These are phyloP conservation scores for Falco biarmicus DNA, from an alignment of 2,797 vertebrate species.

Conservation along the genomic window DNA sequence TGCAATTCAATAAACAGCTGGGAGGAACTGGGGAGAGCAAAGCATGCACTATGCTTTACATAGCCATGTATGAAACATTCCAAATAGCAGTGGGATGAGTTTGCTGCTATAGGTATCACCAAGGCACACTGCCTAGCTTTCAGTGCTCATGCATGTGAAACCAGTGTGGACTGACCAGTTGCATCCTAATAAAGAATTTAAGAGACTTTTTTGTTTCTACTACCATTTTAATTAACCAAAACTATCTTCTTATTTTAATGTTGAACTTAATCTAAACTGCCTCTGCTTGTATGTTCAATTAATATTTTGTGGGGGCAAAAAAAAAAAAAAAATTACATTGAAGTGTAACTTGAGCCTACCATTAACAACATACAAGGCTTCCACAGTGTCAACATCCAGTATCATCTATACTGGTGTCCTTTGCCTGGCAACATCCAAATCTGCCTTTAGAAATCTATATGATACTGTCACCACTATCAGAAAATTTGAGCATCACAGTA, in stretches of 20 bases:
- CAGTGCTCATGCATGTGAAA: background rate
- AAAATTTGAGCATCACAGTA: background rate
- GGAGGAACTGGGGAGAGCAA: background rate
- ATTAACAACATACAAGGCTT: background rate
- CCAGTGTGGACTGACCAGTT: background rate
- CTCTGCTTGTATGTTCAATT: background rate
- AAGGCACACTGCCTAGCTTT: background rate
- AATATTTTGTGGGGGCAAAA: background rate
- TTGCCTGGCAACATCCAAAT: background rate
- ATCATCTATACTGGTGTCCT: background rate
- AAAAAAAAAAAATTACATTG: background rate
- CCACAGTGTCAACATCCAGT: background rate
- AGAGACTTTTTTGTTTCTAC: background rate
- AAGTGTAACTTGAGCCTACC: background rate
- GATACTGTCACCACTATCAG: background rate
- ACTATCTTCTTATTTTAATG: background rate
- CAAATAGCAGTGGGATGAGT: background rate
- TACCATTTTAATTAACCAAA: background rate
- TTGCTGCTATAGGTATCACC: background rate
- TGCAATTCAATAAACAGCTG: background rate
- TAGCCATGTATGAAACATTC: background rate
- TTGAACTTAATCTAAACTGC: background rate
- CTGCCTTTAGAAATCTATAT: background rate
- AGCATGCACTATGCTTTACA: conserved; percentile 47
- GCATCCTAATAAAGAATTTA: background rate